These are phyloP conservation scores for Triplophysa tibetana DNA, from an alignment of 2,113 vertebrate species.

Conservation along the genomic window DNA sequence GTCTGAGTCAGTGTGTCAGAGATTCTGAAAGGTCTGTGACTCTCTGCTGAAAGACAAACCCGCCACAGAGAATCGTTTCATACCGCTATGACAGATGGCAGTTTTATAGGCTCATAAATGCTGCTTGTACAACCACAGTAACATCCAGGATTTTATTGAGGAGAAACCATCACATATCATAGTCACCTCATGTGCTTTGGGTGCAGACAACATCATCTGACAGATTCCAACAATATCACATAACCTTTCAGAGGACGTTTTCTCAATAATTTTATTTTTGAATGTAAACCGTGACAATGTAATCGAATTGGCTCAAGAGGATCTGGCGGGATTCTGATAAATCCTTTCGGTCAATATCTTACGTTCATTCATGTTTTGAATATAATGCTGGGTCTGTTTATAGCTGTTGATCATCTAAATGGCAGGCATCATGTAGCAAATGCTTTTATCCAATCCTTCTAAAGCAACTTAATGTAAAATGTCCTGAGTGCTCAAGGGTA, in stretches of 20 bases:
- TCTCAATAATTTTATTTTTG: background rate
- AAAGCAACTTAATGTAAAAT: background rate
- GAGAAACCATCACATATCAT: slow-evolving; percentile 58
- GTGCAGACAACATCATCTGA: background rate
- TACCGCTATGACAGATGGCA: slow-evolving; percentile 59
- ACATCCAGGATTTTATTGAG: slow-evolving; percentile 47
- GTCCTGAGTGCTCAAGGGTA: too few species aligned
- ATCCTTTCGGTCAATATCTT: background rate
- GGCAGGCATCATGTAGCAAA: background rate
- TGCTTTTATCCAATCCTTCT: background rate
- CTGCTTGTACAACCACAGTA: slow-evolving; percentile 43
- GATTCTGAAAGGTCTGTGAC: slow-evolving; percentile 29
- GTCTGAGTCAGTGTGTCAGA: background rate
- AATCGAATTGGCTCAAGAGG: background rate
- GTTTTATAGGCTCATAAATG: slow-evolving; percentile 62
- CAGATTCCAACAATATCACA: slow-evolving; percentile 11
- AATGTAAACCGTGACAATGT: background rate
- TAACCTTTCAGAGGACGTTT: slow-evolving; percentile 12
- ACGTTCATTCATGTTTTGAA: background rate
- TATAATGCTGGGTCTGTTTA: background rate
- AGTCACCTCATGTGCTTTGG: slow-evolving; percentile 38
- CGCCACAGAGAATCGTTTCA: slow-evolving; percentile 44
- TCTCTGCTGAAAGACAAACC: slow-evolving; percentile 24
- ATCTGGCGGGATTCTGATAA: background rate
- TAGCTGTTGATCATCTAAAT: background rate